Evolutionary conservation across 2,113 vertebrate species (phyloP), one percentile per base, ranked within the genome.

Genomic region (Mobula hypostoma): DNA sequence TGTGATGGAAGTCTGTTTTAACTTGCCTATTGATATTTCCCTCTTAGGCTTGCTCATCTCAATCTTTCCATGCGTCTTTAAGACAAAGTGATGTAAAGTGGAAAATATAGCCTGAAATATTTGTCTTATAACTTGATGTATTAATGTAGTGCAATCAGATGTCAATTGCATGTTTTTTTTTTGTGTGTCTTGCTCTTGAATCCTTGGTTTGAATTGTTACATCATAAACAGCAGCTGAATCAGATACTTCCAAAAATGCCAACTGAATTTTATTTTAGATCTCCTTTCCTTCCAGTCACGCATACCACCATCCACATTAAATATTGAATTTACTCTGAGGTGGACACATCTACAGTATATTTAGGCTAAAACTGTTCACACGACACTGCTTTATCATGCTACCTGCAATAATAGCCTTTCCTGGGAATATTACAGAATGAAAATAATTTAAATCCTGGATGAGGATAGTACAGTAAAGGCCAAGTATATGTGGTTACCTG

Each of bases 251-350:
- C 83, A 14, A 87, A 87, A 27, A 87, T 56, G 83, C 58, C 83
- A 40, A 87, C 56, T 87, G 83, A 56, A 56, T 87, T 87, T 87
- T 87, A 56, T 92, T 92, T 70, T 72, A 68, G 88, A 36, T 70
- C 88, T 92, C n/a, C 70, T 70, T 92, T 70, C n/a, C 88, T 24
- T 0, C 14, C 19, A 91, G 63, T 91, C 63, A 36, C 32, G 24
- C 32, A 40, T 66, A 61, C 83, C 29, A 24, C 56, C 61, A 61
- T 87, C 56, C 56, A 61, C 83, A 61, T 91, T 70, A 91, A 90
- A 32, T 91, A 91, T 91, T 91, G 63, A 91, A 91, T 40, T 68
- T 68, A 21, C 61, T 91, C n/a, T 68, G 63, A 91, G 68, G 61
- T 68, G 61, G 66, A 68, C 63, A 91, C 58, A 91, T 91, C 87